A percentile compares a stretch with the other conserved stretches of the same genome.
Conservation (phyloP, 2,797 vertebrate genomes). For the Eulemur coronatus region DNA sequence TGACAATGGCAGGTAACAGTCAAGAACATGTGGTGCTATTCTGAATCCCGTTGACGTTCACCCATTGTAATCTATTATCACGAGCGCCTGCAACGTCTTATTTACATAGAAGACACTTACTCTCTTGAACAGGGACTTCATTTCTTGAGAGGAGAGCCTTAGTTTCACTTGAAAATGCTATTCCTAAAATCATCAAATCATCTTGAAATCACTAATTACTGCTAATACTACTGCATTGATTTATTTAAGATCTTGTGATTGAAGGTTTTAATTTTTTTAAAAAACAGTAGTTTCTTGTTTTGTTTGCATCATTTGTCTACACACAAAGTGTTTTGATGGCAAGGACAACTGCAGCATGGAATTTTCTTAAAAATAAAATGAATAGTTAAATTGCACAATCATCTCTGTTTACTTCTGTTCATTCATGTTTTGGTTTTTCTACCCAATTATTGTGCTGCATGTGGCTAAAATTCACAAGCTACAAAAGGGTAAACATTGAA, state of each 20-base stretch:
- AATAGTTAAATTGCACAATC: background rate
- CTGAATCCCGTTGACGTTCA: background rate
- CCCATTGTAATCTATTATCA: background rate
- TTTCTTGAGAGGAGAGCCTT: background rate
- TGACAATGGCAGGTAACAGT: background rate
- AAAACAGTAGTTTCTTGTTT: background rate
- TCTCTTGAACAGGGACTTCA: background rate
- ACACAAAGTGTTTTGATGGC: background rate
- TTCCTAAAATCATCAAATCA: background rate
- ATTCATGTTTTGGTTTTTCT: background rate
- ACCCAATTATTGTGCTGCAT: background rate
- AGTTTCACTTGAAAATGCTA: background rate
- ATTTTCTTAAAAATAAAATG: constrained; percentile 25
- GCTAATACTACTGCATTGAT: background rate
- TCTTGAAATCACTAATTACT: constrained; percentile 14
- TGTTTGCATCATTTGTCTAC: background rate
- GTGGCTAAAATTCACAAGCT: background rate
- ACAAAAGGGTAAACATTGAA: background rate
- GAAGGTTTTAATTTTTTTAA: background rate
- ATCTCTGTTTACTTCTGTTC: background rate
- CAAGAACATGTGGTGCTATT: background rate
- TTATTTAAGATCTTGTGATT: constrained; percentile 2
- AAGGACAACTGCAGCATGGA: background rate
- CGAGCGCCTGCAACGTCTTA: background rate
- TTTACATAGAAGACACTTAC: background rate